A percentile compares a stretch with the other conserved stretches of the same genome.
These are phyloP conservation scores for Brotula barbata DNA, from an alignment of 2,797 vertebrate species.

Conservation along the genomic window DNA sequence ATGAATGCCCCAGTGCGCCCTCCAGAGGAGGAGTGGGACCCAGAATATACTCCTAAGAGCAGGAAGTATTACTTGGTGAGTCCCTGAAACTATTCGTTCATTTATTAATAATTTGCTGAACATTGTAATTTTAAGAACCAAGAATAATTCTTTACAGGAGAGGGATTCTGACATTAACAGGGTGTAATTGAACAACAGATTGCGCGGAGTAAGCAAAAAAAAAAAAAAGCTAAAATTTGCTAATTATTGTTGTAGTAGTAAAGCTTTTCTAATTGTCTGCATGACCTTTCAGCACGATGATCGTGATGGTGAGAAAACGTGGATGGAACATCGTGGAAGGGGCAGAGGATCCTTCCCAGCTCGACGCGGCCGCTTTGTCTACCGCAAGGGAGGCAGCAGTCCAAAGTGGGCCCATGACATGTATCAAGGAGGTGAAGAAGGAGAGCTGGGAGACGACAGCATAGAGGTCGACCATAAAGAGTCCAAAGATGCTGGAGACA, in stretches of 20 bases:
- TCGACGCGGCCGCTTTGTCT: conserved; percentile 89
- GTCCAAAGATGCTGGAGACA: conserved; percentile 73
- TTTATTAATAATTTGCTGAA: no score
- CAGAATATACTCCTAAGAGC: conserved; percentile 98
- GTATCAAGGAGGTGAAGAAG: conserved; percentile 90
- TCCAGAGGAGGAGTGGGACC: conserved; percentile 97
- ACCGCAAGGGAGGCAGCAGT: conserved; percentile 80
- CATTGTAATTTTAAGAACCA: no score
- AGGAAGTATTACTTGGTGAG: conserved; percentile 98
- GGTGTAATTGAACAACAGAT: no score
- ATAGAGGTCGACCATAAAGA: conserved; percentile 86
- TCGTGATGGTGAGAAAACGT: conserved; percentile 92
- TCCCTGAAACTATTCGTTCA: conserved; percentile 15
- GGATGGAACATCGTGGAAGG: conserved; percentile 85
- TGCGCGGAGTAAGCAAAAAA: no score
- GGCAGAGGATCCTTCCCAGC: conserved; percentile 87
- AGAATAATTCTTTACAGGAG: no score
- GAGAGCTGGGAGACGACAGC: conserved; percentile 84
- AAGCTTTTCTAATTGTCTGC: no score
- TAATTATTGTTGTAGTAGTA: no score
- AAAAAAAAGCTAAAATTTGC: no score
- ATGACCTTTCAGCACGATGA: conserved; percentile 87
- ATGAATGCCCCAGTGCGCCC: conserved; percentile 83
- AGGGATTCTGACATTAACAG: no score
- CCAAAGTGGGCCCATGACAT: conserved; percentile 89